Percentiles rank a stretch among this genome's conserved stretches.
Evolutionary conservation across 1,140 invertebrate species (phyloP).

Genomic region (Homalodisca vitripennis): DNA sequence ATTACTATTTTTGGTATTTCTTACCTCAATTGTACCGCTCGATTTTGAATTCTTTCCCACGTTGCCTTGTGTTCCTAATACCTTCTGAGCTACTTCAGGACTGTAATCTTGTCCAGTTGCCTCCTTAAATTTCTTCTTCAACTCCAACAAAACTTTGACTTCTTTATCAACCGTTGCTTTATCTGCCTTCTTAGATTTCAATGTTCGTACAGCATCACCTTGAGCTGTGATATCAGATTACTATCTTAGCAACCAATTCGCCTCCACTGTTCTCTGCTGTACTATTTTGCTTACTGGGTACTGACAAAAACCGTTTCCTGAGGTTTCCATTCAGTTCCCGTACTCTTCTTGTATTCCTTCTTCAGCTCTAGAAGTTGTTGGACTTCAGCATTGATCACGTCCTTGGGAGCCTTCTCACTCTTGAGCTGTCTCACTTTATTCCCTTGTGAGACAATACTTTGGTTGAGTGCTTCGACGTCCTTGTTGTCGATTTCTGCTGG

Average conservation of each 20-base stretch:
- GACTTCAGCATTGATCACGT: slow-evolving; percentile 64
- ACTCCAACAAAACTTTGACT: slow-evolving; percentile 61
- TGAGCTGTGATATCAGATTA: slow-evolving; percentile 37
- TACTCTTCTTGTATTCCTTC: slow-evolving; percentile 61
- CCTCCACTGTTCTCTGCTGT: background rate
- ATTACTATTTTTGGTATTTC: too few relatives aligned
- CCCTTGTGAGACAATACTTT: slow-evolving; percentile 65
- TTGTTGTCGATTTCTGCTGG: background rate
- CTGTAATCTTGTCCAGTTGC: slow-evolving; percentile 62
- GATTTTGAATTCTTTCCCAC: too few relatives aligned
- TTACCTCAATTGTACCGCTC: too few relatives aligned
- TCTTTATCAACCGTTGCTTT: slow-evolving; percentile 62
- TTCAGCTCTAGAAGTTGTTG: slow-evolving; percentile 63
- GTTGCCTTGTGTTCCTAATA: too few relatives aligned
- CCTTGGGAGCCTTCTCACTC: slow-evolving; percentile 62
- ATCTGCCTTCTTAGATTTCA: slow-evolving; percentile 57
- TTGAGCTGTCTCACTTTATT: slow-evolving; percentile 69
- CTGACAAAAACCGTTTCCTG: too few relatives aligned
- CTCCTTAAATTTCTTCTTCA: slow-evolving; percentile 67
- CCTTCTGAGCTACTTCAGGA: slow-evolving; percentile 4
- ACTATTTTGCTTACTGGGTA: too few relatives aligned
- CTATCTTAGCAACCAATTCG: background rate
- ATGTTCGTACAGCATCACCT: slow-evolving; percentile 41
- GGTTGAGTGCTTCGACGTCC: slow-evolving; percentile 48
- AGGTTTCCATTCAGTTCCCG: slow-evolving; percentile 61